Base-by-base conservation (phyloP, 2,888 invertebrate species). In the Cephus pygmeus region DNA sequence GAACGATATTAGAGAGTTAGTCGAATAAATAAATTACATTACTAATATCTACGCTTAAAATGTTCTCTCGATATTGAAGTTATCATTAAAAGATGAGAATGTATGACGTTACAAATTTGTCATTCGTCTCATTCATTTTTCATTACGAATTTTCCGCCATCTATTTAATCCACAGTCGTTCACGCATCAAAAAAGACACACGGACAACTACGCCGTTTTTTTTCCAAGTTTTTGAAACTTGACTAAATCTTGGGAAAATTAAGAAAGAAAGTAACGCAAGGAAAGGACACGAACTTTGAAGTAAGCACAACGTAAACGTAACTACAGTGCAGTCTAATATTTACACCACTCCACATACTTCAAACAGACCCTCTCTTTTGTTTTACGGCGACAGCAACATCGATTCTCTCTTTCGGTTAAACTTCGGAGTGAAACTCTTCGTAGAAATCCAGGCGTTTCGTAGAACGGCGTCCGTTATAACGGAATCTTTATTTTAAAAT, bases 21-120 rank as follows among this genome's bases (percentile, higher is more conserved):
- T 85, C 76, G 80, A 85, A 84, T 85, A 85, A 85, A 85, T 85
- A 85, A 84, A 83, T 84, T 82, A 83, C 56, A 9, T 56, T 15
- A 9, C 56, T 56, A 56, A 56, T 56, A 56, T 56, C 56, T 56
- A 23, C 56, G 56, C 56, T 56, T 1, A 23, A 56, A 56, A 56
- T 56, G 23, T 9, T 56, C 56, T 6, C 56, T 23, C 2, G 23
- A 56, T 56, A 23, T 56, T 56, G 0, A 56, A 56, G 4, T 56
- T 56, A 56, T 23, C 56, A 56, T 56, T 23, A 56, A 56, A 56
- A 23, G 56, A 56, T 56, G 23, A 23, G 23, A 56, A 56, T 0
- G 56, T 23, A 56, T 23, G 56, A 9, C 56, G 56, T 56, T 56
- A 56, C 56, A 9, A 56, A 56, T 23, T 23, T 56, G 9, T 56